phyloP scores from a whole-genome alignment of 2,888 invertebrate genomes.

The Harmothoe impar region DNA sequence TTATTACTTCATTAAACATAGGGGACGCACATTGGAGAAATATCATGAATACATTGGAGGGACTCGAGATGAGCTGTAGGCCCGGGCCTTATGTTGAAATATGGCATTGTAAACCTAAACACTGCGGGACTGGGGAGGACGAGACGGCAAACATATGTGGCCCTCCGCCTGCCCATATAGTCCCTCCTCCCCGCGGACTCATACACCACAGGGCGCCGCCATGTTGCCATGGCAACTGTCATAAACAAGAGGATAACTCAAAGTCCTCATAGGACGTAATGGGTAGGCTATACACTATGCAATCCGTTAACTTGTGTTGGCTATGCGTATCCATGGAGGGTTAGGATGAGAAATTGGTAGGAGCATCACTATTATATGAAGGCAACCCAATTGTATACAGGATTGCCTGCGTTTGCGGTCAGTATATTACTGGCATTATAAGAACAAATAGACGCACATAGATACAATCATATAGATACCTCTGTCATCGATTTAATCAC shows the following conservation, averaged over 20 bases:
- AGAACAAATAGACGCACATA: no score
- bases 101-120: not conserved
- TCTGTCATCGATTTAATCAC: no score
- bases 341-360: not conserved
- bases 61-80: no score
- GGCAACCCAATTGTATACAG: no score
- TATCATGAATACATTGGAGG: no score
- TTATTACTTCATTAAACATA: no score
- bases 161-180: not conserved
- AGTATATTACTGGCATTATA: no score
- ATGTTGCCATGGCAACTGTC: slow-evolving; percentile 40
- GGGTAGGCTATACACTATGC: not conserved
- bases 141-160: not conserved
- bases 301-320: not conserved
- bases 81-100: no score
- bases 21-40: no score
- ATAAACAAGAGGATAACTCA: slow-evolving; percentile 50
- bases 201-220: slow-evolving; percentile 1
- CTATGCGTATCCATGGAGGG: not conserved
- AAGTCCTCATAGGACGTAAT: not conserved
- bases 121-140: not conserved
- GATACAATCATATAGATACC: no score
- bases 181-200: slow-evolving; percentile 19
- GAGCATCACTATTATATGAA: not conserved
- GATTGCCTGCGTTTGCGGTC: no score